Evolutionary conservation across 2,797 vertebrate genomes (phyloP).

Genomic region (Gallinago nigripennis): DNA sequence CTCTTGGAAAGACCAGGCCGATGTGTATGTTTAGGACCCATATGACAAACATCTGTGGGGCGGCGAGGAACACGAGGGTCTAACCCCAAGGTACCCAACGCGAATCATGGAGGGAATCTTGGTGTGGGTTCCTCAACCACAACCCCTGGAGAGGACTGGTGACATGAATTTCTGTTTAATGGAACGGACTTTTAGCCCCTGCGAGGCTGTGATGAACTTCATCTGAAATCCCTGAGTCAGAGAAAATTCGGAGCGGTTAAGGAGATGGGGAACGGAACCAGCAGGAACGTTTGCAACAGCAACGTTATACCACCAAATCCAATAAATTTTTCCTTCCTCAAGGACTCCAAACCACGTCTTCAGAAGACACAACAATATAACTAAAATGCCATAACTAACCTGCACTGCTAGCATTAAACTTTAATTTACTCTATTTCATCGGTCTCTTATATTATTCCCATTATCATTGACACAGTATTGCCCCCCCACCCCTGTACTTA

Average conservation of each 20-base stretch:
- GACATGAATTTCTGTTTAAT: background rate
- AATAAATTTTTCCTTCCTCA: background rate
- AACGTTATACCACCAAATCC: background rate
- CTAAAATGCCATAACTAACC: background rate
- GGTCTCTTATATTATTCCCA: background rate
- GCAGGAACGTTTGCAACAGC: background rate
- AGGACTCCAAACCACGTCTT: background rate
- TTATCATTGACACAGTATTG: background rate
- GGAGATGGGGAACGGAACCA: background rate
- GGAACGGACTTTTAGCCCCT: background rate
- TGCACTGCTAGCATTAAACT: background rate
- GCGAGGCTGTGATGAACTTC: background rate
- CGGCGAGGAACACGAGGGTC: background rate
- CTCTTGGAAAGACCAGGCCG: rapidly evolving
- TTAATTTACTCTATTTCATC: constrained; percentile 1
- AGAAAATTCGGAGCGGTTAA: background rate
- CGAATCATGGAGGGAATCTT: background rate
- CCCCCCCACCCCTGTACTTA: background rate
- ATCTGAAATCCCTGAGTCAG: background rate
- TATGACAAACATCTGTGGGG: constrained; percentile 42
- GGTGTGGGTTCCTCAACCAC: background rate
- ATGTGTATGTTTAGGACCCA: background rate
- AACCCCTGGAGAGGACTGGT: background rate
- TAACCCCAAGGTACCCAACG: background rate
- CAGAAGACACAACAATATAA: background rate